phyloP scores from a whole-genome alignment of 2,113 vertebrate species.

The Numenius arquata region DNA sequence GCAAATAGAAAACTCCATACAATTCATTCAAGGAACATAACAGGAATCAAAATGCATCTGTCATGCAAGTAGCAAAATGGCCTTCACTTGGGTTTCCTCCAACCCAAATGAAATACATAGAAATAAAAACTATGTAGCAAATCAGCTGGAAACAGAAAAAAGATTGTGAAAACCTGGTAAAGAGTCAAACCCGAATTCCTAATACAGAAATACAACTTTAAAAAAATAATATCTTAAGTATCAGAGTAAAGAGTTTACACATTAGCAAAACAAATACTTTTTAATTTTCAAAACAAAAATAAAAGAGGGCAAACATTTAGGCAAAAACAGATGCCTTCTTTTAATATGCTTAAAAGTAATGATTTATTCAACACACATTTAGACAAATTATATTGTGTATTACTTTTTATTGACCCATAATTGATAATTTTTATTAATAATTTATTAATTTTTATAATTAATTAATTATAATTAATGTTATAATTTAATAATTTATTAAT shows the following conservation, averaged over 20 bases:
- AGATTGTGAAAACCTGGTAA: neutral
- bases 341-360: neutral
- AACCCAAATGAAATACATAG: neutral
- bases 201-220: neutral
- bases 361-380: neutral
- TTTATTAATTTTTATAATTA: no score
- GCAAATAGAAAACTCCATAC: neutral
- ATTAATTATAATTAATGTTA: no score
- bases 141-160: neutral
- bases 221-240: neutral
- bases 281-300: neutral
- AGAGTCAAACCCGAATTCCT: neutral
- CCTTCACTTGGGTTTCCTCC: neutral
- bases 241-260: neutral
- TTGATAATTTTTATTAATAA: no score
- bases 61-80: neutral
- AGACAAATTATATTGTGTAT: neutral
- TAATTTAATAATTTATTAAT: no score
- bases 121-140: neutral
- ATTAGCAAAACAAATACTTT: neutral
- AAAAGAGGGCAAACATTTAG: neutral
- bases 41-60: neutral
- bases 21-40: neutral
- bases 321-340: neutral
- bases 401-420: neutral